Percentiles rank a stretch among this genome's conserved stretches.
These are phyloP conservation scores for Paracentrotus lividus DNA, from an alignment of 53 echinoderm and acorn worm species.

Conservation along the genomic window DNA sequence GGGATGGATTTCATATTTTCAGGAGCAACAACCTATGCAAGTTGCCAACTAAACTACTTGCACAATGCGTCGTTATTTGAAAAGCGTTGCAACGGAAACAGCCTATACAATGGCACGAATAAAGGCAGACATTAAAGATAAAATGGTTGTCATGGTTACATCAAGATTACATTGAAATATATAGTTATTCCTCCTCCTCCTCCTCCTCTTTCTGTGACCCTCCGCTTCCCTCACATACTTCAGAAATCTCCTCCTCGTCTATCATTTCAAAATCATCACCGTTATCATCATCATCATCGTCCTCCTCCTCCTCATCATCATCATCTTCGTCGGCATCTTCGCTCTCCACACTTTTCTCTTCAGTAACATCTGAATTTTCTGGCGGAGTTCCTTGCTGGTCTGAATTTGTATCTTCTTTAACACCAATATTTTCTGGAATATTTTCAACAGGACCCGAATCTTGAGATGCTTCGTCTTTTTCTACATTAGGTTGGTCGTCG, in stretches of 20 bases:
- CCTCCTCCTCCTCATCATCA: conserved; percentile 48
- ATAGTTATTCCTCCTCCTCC: conserved; percentile 53
- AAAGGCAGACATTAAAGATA: conserved; percentile 31
- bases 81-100: not conserved
- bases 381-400: conserved; percentile 60
- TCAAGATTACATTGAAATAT: conserved; percentile 17
- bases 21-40: no score
- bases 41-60: not conserved
- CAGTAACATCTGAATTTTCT: conserved; percentile 51
- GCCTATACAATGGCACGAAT: conserved; percentile 48
- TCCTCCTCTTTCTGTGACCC: conserved; percentile 53
- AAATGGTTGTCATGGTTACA: conserved; percentile 30
- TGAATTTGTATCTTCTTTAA: conserved; percentile 45
- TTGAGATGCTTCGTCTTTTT: conserved; percentile 7
- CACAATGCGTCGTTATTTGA: not conserved
- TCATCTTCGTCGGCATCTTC: not conserved
- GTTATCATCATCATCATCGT: conserved; percentile 71
- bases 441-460: conserved; percentile 35
- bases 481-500: conserved; percentile 50
- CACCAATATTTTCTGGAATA: conserved; percentile 61
- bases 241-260: conserved; percentile 75
- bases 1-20: no score
- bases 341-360: conserved; percentile 12
- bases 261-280: conserved; percentile 96
- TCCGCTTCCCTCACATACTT: conserved; percentile 54